Conservation (phyloP, 2,113 vertebrate species). For the Lagopus muta region DNA sequence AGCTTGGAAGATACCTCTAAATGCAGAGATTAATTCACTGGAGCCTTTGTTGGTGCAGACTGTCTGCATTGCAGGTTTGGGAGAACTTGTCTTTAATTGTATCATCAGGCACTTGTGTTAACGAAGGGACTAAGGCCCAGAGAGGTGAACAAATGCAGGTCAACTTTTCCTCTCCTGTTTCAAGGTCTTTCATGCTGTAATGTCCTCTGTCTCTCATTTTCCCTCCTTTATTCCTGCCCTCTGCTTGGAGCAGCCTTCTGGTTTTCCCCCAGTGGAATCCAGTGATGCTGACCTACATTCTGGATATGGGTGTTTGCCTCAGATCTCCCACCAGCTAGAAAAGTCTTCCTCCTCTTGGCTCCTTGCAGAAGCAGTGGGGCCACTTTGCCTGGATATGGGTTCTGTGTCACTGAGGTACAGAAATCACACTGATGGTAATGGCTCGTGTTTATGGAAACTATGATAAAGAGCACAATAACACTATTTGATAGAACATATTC, state of each 20-base stretch:
- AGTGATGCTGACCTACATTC: accelerated
- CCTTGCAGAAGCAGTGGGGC: accelerated
- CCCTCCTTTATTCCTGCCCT: not conserved
- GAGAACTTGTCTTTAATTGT: not conserved
- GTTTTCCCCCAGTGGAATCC: accelerated
- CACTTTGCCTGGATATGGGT: accelerated
- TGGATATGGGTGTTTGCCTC: accelerated
- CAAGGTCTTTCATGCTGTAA: not conserved
- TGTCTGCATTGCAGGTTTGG: conserved; percentile 54
- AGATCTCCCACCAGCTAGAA: not conserved
- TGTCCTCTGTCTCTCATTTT: not conserved
- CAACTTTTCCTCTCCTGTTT: not conserved
- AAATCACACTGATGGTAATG: too few relatives aligned
- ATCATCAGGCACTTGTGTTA: not conserved
- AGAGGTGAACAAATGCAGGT: not conserved
- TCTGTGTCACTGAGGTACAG: accelerated
- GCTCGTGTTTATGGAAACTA: too few relatives aligned
- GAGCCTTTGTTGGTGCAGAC: not conserved
- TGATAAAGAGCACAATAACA: too few relatives aligned
- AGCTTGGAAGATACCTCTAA: accelerated
- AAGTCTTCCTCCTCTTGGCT: not conserved
- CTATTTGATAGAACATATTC: too few relatives aligned
- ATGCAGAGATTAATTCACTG: not conserved
- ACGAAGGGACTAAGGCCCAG: conserved; percentile 46
- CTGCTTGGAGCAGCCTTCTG: not conserved